phyloP scores from a whole-genome alignment of 2,888 invertebrate genomes.

The Brachyptera risi region DNA sequence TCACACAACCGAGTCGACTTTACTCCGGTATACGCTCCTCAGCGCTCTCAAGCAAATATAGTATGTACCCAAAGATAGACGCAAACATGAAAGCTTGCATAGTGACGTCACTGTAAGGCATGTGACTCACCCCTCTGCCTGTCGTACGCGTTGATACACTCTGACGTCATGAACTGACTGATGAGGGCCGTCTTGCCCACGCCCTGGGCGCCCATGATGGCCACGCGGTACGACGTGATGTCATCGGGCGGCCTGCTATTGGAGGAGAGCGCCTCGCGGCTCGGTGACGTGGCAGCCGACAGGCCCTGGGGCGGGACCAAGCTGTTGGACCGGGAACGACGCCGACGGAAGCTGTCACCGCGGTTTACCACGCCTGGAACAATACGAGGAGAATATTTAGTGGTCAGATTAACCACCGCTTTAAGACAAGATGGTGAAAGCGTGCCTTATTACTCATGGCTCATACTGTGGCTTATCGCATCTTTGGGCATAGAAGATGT shows the following conservation, averaged over 20 bases:
- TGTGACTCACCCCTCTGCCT: constrained; percentile 66
- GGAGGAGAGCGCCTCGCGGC: constrained; percentile 33
- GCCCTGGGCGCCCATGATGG: constrained; percentile 72
- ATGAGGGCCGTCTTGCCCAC: constrained; percentile 83
- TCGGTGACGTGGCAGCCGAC: constrained; percentile 38
- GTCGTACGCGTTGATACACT: constrained; percentile 91
- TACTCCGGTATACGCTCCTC: too few relatives aligned
- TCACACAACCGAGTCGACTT: too few relatives aligned
- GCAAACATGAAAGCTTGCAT: too few relatives aligned
- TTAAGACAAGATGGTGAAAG: too few relatives aligned
- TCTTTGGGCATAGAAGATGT: too few relatives aligned
- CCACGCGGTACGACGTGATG: constrained; percentile 58
- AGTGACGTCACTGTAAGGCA: too few relatives aligned
- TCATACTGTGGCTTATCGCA: too few relatives aligned
- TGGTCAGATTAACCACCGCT: too few relatives aligned
- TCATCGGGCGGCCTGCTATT: constrained; percentile 36
- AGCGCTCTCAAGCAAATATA: too few relatives aligned
- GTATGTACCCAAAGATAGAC: too few relatives aligned
- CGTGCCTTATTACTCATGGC: too few relatives aligned
- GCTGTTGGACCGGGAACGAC: constrained; percentile 79
- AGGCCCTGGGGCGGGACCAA: constrained; percentile 54
- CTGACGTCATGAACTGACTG: constrained; percentile 88
- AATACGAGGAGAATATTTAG: too few relatives aligned
- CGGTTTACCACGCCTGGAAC: constrained; percentile 84
- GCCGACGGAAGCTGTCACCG: constrained; percentile 85